Conservation (phyloP, 2,888 invertebrate species). For the Cryptophagus acutangulus region DNA sequence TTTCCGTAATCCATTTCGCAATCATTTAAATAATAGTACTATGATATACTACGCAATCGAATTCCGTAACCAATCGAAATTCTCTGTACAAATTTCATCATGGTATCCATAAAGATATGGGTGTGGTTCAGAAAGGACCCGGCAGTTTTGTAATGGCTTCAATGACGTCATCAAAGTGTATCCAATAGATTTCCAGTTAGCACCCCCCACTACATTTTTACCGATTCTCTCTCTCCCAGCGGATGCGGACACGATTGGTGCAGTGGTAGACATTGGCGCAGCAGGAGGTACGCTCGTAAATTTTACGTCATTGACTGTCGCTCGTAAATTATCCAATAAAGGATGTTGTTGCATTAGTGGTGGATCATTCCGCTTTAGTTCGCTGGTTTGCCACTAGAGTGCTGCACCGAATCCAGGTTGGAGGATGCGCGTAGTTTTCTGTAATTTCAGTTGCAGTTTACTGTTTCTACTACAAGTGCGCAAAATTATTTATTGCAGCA, state of each 20-base stretch:
- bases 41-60: no score
- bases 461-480: not conserved
- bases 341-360: constrained; percentile 9
- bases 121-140: constrained; percentile 28
- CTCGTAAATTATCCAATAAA: constrained; percentile 27
- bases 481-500: no score
- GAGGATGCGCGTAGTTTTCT: no score
- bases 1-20: no score
- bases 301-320: constrained; percentile 27
- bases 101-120: no score
- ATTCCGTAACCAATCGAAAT: no score
- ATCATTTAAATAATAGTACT: no score
- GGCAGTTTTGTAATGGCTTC: constrained; percentile 36
- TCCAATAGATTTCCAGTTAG: constrained; percentile 26
- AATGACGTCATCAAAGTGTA: constrained; percentile 27
- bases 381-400: constrained; percentile 3
- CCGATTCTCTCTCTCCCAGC: constrained; percentile 11
- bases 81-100: no score
- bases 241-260: constrained; percentile 27
- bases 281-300: constrained; percentile 22
- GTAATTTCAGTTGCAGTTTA: no score
- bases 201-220: constrained; percentile 18
- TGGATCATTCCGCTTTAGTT: not conserved
- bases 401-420: not conserved
- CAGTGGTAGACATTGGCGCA: constrained; percentile 12